phyloP scores from a whole-genome alignment of 1,140 invertebrate genomes.

The Catajapyx aquilonaris region DNA sequence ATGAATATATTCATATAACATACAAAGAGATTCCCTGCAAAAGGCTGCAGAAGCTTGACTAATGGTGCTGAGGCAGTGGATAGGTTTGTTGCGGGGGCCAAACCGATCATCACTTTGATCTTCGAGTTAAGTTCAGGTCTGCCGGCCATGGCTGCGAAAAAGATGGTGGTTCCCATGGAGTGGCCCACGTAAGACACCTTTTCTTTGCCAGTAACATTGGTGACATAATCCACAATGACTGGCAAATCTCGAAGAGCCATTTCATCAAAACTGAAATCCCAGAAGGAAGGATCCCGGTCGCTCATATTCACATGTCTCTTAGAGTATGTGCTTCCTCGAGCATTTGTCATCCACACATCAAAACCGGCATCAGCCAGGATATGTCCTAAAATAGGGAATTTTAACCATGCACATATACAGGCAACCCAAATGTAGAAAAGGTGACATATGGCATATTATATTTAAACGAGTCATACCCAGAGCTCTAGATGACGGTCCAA shows the following conservation, averaged over 20 bases:
- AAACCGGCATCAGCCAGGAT: slow-evolving; percentile 30
- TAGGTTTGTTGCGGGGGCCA: too few relatives aligned
- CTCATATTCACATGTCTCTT: slow-evolving; percentile 12
- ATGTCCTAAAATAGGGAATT: too few relatives aligned
- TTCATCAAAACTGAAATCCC: slow-evolving; percentile 42
- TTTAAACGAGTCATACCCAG: too few relatives aligned
- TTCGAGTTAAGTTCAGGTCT: slow-evolving; percentile 35
- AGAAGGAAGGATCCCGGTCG: slow-evolving; percentile 6
- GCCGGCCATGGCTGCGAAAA: slow-evolving; percentile 33
- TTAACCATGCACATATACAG: too few relatives aligned
- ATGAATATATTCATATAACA: too few relatives aligned
- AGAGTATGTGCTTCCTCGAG: slow-evolving; percentile 38
- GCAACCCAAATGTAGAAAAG: too few relatives aligned
- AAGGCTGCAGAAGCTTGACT: too few relatives aligned
- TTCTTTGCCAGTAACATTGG: slow-evolving; percentile 31
- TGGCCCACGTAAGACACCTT: slow-evolving; percentile 45
- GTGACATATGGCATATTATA: too few relatives aligned
- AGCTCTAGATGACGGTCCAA: too few relatives aligned
- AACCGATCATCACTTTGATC: too few relatives aligned
- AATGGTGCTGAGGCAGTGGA: too few relatives aligned
- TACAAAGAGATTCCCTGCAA: too few relatives aligned
- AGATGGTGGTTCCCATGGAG: slow-evolving; percentile 36
- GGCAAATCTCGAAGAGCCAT: slow-evolving; percentile 55
- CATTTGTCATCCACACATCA: slow-evolving; percentile 49
- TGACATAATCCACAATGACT: slow-evolving; percentile 45